Percentiles rank a stretch among this genome's conserved stretches.
These are phyloP conservation scores for Parambassis ranga DNA, from an alignment of 2,797 vertebrate genomes.

Conservation along the genomic window DNA sequence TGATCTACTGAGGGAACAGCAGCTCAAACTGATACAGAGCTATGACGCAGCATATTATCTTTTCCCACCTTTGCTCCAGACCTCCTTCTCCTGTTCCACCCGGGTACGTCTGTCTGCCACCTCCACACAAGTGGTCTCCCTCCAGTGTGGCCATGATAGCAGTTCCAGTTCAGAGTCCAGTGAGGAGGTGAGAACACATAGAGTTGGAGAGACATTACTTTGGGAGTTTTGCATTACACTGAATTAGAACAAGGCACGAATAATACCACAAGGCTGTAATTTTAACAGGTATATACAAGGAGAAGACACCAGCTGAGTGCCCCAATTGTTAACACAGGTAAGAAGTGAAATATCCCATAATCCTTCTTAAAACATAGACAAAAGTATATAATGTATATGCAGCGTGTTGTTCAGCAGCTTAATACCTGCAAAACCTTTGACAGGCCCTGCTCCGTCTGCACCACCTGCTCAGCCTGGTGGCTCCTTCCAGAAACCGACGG, in stretches of 20 bases:
- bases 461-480: neutral
- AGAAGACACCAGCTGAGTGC: constrained; percentile 17
- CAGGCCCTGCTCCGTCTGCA: neutral
- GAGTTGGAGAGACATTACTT: neutral
- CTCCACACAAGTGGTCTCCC: constrained; percentile 31
- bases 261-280: neutral
- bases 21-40: neutral
- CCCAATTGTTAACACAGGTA: constrained; percentile 46
- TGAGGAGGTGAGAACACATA: constrained; percentile 64
- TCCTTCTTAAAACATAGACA: too few species aligned
- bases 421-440: neutral
- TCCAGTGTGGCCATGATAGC: constrained; percentile 38
- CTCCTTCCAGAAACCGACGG: neutral
- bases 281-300: constrained; percentile 37
- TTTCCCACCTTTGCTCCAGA: constrained; percentile 16
- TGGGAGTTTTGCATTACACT: neutral
- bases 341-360: too few species aligned
- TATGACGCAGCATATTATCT: neutral
- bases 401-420: neutral
- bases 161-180: constrained; percentile 70
- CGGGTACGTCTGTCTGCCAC: constrained; percentile 29
- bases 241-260: too few species aligned
- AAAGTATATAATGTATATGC: too few species aligned
- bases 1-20: neutral
- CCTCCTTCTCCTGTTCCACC: constrained; percentile 47